Evolutionary conservation across 2,888 invertebrate genomes (phyloP), one percentile per base, ranked within the genome.

Genomic region (Drosophila subquinaria): DNA sequence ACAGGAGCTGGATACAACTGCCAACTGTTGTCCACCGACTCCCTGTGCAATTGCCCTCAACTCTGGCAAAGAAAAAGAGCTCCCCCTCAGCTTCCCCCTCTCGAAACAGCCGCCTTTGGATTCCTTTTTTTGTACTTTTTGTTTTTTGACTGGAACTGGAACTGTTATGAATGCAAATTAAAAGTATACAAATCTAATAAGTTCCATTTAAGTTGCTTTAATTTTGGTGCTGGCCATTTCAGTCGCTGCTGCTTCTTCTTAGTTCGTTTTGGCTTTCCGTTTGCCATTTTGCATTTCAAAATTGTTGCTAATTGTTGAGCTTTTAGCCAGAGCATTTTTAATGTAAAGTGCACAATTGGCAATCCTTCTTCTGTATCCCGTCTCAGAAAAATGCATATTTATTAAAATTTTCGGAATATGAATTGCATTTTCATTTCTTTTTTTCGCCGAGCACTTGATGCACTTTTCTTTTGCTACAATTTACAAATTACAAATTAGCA

Each of bases 161-260:
- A 70, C 89, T 91, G 91, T 91, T 91, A 89, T 92, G 91, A 91
- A 91, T 91, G 91, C 92, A 91, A 92, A 91, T 91, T 92, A 91
- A 91, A 91, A 92, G 91, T 91, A 91, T 90, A 91, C 91, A 91
- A 91, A 92, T 91, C 91, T 91, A 91, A 91, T 90, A 91, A 92
- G 88, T 90, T 88, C 76, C 89, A 90, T 89, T 88, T 83, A 90
- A 91, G 90, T 82, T 64, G 84, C 82, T 90, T 85, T 81, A 91
- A 90, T 82, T 86, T 89, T 68, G 45, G 17, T 50, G 57, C 65
- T 36, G 40, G 45, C 55, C 69, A 57, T 69, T 66, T 67, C 62
- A 62, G 36, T 67, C 47, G 53, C 45, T 50, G 20, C 47, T 57
- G 47, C 27, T 27, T 27, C 27, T 27, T 27, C 27, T 27, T 27